Percentiles rank a stretch among this genome's conserved stretches.
phyloP scores from a whole-genome alignment of 2,888 invertebrate genomes.

The Chrysodeixis includens region DNA sequence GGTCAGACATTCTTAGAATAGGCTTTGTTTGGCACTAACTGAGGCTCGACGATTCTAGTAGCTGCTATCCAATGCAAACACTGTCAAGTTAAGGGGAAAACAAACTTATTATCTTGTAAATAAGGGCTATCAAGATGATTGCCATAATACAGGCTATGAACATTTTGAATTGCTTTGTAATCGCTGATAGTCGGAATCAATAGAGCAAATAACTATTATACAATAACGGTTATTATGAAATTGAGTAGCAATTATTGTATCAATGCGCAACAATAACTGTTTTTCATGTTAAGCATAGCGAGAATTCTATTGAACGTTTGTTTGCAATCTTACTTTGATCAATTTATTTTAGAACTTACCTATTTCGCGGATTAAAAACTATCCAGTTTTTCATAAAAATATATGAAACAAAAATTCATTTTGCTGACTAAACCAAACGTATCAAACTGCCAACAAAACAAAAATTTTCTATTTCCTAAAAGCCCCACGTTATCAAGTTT shows the following conservation, averaged over 20 bases:
- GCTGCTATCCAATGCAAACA: conserved; percentile 44
- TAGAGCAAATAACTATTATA: conserved; percentile 15
- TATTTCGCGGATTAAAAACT: neutral
- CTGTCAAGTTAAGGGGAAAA: conserved; percentile 51
- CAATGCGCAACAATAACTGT: neutral
- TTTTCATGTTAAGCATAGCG: no score
- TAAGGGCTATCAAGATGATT: conserved; percentile 62
- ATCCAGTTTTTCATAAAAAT: neutral
- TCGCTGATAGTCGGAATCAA: conserved; percentile 27
- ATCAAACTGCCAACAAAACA: no score
- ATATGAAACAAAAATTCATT: neutral
- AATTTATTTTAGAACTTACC: neutral
- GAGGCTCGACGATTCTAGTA: conserved; percentile 28
- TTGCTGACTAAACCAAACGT: neutral
- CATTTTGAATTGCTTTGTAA: conserved; percentile 41
- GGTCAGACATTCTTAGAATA: conserved; percentile 38
- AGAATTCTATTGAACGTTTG: neutral
- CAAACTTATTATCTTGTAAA: conserved; percentile 59
- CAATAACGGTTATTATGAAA: conserved; percentile 23
- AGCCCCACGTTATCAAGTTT: neutral
- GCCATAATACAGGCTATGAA: conserved; percentile 53
- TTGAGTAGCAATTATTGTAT: neutral
- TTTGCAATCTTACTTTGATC: neutral
- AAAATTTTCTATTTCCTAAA: neutral
- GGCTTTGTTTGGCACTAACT: conserved; percentile 18